Evolutionary conservation across 2,797 vertebrate species (phyloP).

Genomic region (Leptatherina wallacei): DNA sequence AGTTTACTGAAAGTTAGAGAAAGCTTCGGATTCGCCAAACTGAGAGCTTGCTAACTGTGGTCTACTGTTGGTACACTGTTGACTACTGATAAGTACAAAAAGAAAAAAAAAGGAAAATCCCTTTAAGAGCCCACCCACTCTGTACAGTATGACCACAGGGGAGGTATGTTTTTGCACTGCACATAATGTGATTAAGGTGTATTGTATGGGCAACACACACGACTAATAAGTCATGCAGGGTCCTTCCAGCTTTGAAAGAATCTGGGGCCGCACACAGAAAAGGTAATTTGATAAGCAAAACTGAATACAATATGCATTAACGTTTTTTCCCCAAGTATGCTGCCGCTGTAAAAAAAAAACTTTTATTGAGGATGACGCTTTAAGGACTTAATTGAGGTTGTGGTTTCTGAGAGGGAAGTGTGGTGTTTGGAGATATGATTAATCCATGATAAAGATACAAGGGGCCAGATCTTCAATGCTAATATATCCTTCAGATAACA

Average conservation of each 20-base stretch:
- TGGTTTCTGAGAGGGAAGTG: conserved; percentile 33
- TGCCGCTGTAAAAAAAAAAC: conserved; percentile 21
- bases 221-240: neutral
- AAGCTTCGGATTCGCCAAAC: no score
- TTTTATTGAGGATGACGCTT: conserved; percentile 38
- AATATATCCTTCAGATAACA: conserved; percentile 62
- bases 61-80: no score
- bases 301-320: conserved; percentile 25
- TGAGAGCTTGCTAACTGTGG: no score
- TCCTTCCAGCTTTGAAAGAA: conserved; percentile 15
- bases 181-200: neutral
- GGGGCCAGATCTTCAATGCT: conserved; percentile 51
- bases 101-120: no score
- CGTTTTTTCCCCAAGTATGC: conserved; percentile 20
- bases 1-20: no score
- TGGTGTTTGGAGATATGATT: conserved; percentile 36
- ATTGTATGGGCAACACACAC: neutral
- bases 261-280: conserved; percentile 9
- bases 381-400: conserved; percentile 47
- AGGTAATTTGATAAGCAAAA: conserved; percentile 44
- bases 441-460: conserved; percentile 57
- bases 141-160: neutral
- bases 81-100: no score
- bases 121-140: neutral
- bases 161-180: neutral